Conservation (phyloP, 30 jellyfish, hydroid and myxozoan genomes). For the Rhopilema esculentum region DNA sequence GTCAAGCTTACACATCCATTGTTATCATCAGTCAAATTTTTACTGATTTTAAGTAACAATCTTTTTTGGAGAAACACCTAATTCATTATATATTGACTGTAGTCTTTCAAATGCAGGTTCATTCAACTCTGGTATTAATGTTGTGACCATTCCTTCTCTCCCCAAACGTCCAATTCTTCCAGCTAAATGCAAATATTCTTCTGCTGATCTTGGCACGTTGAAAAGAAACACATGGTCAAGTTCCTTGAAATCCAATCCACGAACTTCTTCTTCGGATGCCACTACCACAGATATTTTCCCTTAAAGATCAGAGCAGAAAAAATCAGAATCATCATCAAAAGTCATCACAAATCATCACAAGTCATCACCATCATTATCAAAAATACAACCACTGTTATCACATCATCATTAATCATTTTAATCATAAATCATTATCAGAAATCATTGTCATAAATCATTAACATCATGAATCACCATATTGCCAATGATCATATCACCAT, state of each 20-base stretch:
- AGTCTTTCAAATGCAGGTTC: slow-evolving; percentile 28
- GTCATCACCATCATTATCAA: background rate
- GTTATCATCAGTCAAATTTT: background rate
- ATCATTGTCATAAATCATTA: too few relatives aligned
- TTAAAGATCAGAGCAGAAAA: background rate
- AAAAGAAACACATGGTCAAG: slow-evolving; percentile 72
- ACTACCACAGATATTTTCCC: slow-evolving; percentile 84
- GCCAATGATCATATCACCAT: too few relatives aligned
- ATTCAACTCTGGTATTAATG: slow-evolving; percentile 65
- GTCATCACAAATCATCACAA: background rate
- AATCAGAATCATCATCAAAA: background rate
- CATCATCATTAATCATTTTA: too few relatives aligned
- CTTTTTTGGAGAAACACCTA: slow-evolving; percentile 48
- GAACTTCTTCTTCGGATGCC: slow-evolving; percentile 93
- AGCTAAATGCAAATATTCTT: slow-evolving; percentile 91
- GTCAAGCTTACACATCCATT: too few relatives aligned
- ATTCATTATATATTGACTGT: slow-evolving; percentile 21
- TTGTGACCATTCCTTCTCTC: slow-evolving; percentile 74
- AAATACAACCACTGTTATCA: too few relatives aligned
- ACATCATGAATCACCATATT: too few relatives aligned
- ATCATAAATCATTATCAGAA: too few relatives aligned
- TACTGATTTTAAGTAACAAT: slow-evolving; percentile 2
- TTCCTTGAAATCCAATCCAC: slow-evolving; percentile 94
- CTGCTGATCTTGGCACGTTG: slow-evolving; percentile 80
- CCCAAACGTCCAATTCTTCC: slow-evolving; percentile 96